Percentiles rank a stretch among this genome's conserved stretches.
phyloP scores from a whole-genome alignment of 1,140 invertebrate species.

The Drosophila pruinosa region DNA sequence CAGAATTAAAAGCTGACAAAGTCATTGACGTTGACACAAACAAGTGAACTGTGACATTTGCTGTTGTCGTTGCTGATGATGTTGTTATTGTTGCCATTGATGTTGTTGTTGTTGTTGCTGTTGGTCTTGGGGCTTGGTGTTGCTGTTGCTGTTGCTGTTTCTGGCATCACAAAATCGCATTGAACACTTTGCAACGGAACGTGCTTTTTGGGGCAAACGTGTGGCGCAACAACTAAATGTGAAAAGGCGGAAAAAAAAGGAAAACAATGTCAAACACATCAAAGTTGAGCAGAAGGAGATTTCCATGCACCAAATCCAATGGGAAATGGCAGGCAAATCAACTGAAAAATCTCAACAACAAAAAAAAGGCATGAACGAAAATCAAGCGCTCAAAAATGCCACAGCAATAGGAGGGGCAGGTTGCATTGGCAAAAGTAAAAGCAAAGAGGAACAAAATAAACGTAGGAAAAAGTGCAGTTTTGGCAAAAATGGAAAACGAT shows the following conservation, averaged over 20 bases:
- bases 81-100: conserved; percentile 12
- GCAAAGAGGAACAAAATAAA: background rate
- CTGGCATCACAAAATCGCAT: conserved; percentile 44
- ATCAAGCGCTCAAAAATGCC: conserved; percentile 21
- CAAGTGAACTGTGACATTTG: conserved; percentile 50
- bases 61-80: conserved; percentile 1
- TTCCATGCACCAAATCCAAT: conserved; percentile 42
- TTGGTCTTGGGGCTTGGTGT: background rate
- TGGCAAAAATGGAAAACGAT: conserved; percentile 78
- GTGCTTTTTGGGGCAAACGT: conserved; percentile 42
- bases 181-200: conserved; percentile 52
- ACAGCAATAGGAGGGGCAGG: background rate
- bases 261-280: conserved; percentile 79
- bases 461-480: conserved; percentile 59
- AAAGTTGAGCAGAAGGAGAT: conserved; percentile 61
- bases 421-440: conserved; percentile 38
- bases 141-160: conserved; percentile 1
- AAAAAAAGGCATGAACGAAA: conserved; percentile 28
- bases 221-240: conserved; percentile 16
- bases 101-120: conserved; percentile 1
- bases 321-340: conserved; percentile 69
- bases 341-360: conserved; percentile 67
- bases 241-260: conserved; percentile 50
- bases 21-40: conserved; percentile 61
- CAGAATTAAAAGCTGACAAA: conserved; percentile 53